Evolutionary conservation across 1,140 invertebrate species (phyloP).

Genomic region (Vollenhovia emeryi): DNA sequence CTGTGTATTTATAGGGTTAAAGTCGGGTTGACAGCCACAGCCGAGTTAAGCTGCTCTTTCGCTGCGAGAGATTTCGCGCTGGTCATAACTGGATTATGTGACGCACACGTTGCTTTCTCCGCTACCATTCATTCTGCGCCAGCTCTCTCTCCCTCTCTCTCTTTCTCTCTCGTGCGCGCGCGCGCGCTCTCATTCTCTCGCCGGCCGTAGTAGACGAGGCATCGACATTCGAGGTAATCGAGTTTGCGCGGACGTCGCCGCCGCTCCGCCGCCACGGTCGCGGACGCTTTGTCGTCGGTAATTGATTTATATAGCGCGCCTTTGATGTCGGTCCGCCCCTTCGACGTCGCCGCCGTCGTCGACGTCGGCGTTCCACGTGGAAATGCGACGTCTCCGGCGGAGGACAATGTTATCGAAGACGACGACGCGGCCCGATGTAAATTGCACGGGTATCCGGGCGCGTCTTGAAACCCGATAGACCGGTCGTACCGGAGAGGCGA

Average conservation of each 20-base stretch:
- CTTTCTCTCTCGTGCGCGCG: not conserved
- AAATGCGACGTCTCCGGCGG: slow-evolving; percentile 47
- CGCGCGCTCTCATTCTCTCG: not conserved
- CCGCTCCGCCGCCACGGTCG: slow-evolving; percentile 52
- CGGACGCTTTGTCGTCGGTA: slow-evolving; percentile 74
- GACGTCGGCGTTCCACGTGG: slow-evolving; percentile 53
- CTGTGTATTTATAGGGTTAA: slow-evolving; percentile 22
- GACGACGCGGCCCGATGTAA: slow-evolving; percentile 45
- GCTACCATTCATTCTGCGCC: slow-evolving; percentile 37
- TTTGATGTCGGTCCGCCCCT: slow-evolving; percentile 73
- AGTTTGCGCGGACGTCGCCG: slow-evolving; percentile 72
- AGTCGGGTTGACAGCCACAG: slow-evolving; percentile 49
- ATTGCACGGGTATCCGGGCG: slow-evolving; percentile 38
- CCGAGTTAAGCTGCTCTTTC: slow-evolving; percentile 62
- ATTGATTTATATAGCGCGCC: slow-evolving; percentile 77
- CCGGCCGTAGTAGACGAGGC: slow-evolving; percentile 58
- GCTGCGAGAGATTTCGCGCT: slow-evolving; percentile 62
- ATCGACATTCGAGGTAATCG: slow-evolving; percentile 73
- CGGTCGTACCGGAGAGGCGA: not conserved
- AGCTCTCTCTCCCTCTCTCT: not conserved
- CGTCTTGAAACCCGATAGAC: slow-evolving; percentile 42
- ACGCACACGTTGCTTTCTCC: slow-evolving; percentile 48
- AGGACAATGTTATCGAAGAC: slow-evolving; percentile 56
- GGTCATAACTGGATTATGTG: slow-evolving; percentile 63
- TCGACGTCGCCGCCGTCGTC: slow-evolving; percentile 57